Evolutionary conservation across 2,113 vertebrate genomes (phyloP), one percentile per base, ranked within the genome.

Genomic region (Myocastor coypus): DNA sequence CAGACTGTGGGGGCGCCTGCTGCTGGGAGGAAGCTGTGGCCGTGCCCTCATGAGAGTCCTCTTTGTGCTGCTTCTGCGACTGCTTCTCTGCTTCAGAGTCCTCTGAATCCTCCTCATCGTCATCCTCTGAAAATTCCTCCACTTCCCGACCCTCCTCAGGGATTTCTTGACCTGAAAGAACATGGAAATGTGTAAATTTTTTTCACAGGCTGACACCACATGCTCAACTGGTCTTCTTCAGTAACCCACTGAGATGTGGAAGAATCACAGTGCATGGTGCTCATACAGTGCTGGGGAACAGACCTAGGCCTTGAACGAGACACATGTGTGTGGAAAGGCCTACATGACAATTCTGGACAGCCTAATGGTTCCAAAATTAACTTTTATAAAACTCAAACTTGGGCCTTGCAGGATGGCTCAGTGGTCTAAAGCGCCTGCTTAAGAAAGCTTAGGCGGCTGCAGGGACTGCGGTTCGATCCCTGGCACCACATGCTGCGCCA

Each of bases 71-170:
- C 4, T 98, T 98, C 0, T 98, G 98, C 28, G 97, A 98, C 0
- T 99, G 99, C 40, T 98, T 98, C 69, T 99, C 99, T 19, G 99
- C 98, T 19, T 99, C 99, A 0, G 99, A 99, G 8, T 99, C 99
- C 42, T 99, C 99, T 24, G 99, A 99, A 2, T 99, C 99, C 7
- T 98, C 98, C 7, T 99, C 99, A 1, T 99, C 98, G 0, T 99
- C 98, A 0, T 99, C 98, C 92, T 98, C 98, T 61, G 98, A 98
- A 96, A 98, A 99, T 55, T 99, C 99, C 59, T 99, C 99, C 46
- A 99, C 99, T 92, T 99, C 99, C 30, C 98, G 98, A 19, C 99
- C 99, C 64, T 99, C 99, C 94, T 99, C 99, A 59, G 99, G 99
- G 93, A 99, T 98, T 86, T 99, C 99, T 97, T 99, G 99, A 95